These are phyloP conservation scores for Sarcophaga rosellei DNA, from an alignment of 2,888 invertebrate genomes.

Conservation along the genomic window DNA sequence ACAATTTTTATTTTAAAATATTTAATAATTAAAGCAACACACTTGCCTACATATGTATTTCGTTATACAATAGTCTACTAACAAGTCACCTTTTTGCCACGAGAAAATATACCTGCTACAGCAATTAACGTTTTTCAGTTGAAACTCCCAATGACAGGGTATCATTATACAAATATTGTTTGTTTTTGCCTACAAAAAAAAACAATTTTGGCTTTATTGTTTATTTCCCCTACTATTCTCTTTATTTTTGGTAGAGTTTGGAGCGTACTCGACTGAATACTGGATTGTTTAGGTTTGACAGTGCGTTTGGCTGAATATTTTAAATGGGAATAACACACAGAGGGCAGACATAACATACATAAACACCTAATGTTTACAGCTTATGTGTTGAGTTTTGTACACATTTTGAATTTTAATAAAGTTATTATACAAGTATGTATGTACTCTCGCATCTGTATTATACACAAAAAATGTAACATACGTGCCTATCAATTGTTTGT, in stretches of 20 bases:
- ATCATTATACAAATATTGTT: no score
- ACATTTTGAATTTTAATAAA: conserved; percentile 73
- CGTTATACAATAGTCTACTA: no score
- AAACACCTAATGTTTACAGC: conserved; percentile 74
- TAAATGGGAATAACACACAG: conserved; percentile 31
- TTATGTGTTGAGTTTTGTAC: conserved; percentile 70
- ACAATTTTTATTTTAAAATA: no score
- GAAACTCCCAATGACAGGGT: no score
- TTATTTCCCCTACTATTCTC: not conserved
- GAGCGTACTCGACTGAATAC: not conserved
- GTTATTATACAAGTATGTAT: conserved; percentile 60
- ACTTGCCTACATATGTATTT: no score
- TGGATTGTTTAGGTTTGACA: not conserved
- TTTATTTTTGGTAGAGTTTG: not conserved
- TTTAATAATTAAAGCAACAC: no score
- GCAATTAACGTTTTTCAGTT: no score
- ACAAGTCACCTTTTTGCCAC: no score
- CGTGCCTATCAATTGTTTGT: not conserved
- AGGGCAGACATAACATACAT: conserved; percentile 67
- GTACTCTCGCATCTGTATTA: not conserved
- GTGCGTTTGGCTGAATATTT: not conserved
- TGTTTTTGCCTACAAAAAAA: not conserved
- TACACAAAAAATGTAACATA: not conserved
- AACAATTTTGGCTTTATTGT: not conserved
- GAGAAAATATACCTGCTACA: no score